Conservation (phyloP, 2,113 vertebrate genomes). For the Eleginops maclovinus region DNA sequence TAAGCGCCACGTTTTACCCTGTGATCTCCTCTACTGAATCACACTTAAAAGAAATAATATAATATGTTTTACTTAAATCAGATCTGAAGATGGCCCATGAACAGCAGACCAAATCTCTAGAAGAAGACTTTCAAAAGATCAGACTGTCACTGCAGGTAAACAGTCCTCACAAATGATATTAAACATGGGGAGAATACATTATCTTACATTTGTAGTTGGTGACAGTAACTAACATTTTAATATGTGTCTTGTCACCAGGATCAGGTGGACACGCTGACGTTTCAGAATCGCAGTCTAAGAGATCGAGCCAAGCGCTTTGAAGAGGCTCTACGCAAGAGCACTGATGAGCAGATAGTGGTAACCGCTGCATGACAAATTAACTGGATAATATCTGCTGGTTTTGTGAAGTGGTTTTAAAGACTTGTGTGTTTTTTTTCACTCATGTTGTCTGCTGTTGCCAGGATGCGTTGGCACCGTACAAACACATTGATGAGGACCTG, state of each 20-base stretch:
- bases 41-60: background rate
- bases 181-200: rapidly evolving
- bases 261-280: conserved; percentile 96
- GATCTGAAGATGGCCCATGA: conserved; percentile 91
- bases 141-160: conserved; percentile 93
- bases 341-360: conserved; percentile 96
- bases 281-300: conserved; percentile 94
- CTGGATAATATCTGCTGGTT: background rate
- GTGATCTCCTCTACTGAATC: background rate
- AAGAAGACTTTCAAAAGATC: conserved; percentile 93
- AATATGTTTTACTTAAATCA: conserved; percentile 68
- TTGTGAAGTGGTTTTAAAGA: background rate
- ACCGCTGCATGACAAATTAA: background rate
- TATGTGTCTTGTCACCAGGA: conserved; percentile 82
- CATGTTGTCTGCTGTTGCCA: conserved; percentile 55
- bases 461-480: conserved; percentile 92
- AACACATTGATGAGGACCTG: conserved; percentile 95
- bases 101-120: conserved; percentile 91
- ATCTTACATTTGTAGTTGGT: background rate
- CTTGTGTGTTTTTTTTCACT: background rate
- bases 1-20: conserved; percentile 62
- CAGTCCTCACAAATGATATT: too few species aligned
- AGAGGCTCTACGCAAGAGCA: conserved; percentile 93
- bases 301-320: conserved; percentile 95
- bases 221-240: background rate